Conservation (phyloP, 2,888 invertebrate genomes). For the Helicoverpa assulta region DNA sequence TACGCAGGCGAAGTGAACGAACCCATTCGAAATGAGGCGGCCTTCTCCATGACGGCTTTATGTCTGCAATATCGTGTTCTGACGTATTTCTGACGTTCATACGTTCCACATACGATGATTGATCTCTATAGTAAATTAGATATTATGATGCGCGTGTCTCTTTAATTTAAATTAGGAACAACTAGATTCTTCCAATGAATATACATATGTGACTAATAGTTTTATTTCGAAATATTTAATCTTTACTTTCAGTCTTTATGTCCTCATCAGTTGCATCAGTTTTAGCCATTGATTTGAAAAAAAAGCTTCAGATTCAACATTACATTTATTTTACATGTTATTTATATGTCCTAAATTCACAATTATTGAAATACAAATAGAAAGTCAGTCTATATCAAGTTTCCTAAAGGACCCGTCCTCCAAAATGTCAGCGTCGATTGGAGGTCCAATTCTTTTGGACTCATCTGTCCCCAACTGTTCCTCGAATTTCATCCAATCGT, state of each 20-base stretch:
- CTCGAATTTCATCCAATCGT: constrained; percentile 89
- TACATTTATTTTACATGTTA: constrained; percentile 12
- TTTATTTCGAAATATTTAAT: too few species aligned
- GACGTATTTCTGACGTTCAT: constrained; percentile 19
- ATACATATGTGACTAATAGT: too few species aligned
- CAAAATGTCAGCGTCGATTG: constrained; percentile 82
- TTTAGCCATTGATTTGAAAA: too few species aligned
- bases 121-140: constrained; percentile 11
- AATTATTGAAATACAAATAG: background rate
- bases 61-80: constrained; percentile 20
- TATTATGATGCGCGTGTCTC: constrained; percentile 8
- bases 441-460: constrained; percentile 86
- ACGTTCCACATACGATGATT: constrained; percentile 19
- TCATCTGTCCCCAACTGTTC: constrained; percentile 89
- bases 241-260: too few species aligned
- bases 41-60: constrained; percentile 26
- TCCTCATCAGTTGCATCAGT: too few species aligned
- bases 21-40: constrained; percentile 19
- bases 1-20: constrained; percentile 15
- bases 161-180: constrained; percentile 8
- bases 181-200: background rate
- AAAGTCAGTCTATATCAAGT: constrained; percentile 86
- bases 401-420: constrained; percentile 90
- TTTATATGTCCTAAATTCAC: background rate
- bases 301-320: background rate